Base-by-base conservation (phyloP, 2,888 invertebrate species). In the Callyntrura guangdongensis region DNA sequence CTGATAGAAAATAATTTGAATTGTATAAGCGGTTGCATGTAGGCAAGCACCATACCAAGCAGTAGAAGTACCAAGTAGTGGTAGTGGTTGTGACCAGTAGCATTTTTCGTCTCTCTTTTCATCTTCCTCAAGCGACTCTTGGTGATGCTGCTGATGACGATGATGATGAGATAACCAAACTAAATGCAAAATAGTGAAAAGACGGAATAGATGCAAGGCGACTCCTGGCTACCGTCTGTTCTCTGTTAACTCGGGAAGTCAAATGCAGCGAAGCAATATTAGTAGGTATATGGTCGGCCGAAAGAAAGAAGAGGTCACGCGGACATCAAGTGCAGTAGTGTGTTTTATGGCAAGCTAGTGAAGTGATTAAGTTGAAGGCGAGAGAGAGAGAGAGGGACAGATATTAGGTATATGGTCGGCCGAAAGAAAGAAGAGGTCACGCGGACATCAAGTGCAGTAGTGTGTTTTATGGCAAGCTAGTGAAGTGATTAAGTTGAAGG, bases 391-490 rank as follows among this genome's bases (percentile, higher is more conserved):
- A 61, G 20, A 69, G 36, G n/a, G n/a, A n/a, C n/a, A n/a, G n/a
- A n/a, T n/a, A n/a, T n/a, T n/a, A n/a, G n/a, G n/a, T n/a, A n/a
- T n/a, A 49, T 53, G 11, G 77, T 61, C 20, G 61, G 56, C 25
- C 3, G n/a, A n/a, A n/a, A 61, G 45, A 17, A 82, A 47, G 83
- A 85, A 72, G 85, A 85, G 85, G 85, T 85, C 85, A 85, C 56
- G 85, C 85, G 85, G 72, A 85, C 85, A 85, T 85, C 72, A 85
- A 83, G 47, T 83, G 82, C 82, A 83, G 82, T 77, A 56, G 49
- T 56, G 81, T 83, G 82, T 64, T 64, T 83, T 83, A 61, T 83
- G 82, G 82, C 45, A 45, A n/a, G n/a, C n/a, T n/a, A 64, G 82
- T 69, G n/a, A 69, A 69, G 69, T 83, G 64, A 83, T 83, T 83